Percentiles rank a stretch among this genome's conserved stretches.
phyloP scores from a whole-genome alignment of 2,888 invertebrate species.

The Petrolisthes cinctipes region DNA sequence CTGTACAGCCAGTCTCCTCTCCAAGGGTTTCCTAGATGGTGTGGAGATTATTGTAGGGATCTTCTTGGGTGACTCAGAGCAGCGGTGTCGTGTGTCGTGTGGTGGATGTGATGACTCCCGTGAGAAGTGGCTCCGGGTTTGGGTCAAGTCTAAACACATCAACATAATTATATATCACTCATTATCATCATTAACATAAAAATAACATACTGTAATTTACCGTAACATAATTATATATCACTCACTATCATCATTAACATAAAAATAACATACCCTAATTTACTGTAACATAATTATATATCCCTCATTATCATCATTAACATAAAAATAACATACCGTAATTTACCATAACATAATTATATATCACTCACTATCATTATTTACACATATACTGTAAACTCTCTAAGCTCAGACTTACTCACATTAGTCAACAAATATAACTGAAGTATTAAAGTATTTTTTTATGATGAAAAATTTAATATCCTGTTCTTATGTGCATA shows the following conservation, averaged over 20 bases:
- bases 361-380: not conserved
- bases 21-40: not conserved
- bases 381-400: too few relatives aligned
- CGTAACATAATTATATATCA: not conserved
- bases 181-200: too few relatives aligned
- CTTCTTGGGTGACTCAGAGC: constrained; percentile 48
- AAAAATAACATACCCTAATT: not conserved
- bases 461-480: too few relatives aligned
- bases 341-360: not conserved
- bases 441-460: too few relatives aligned
- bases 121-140: constrained; percentile 28
- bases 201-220: not conserved
- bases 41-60: not conserved
- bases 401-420: too few relatives aligned
- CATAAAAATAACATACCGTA: not conserved
- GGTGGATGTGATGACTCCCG: constrained; percentile 50
- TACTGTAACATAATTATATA: not conserved
- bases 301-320: not conserved
- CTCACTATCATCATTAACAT: not conserved
- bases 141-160: constrained; percentile 15
- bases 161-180: not conserved
- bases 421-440: too few relatives aligned
- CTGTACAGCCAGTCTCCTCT: not conserved
- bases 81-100: constrained; percentile 30
- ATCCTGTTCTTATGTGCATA: too few relatives aligned